Percentiles rank a stretch among this genome's conserved stretches.
These are phyloP conservation scores for Arion vulgaris DNA, from an alignment of 1,140 invertebrate genomes.

Conservation along the genomic window DNA sequence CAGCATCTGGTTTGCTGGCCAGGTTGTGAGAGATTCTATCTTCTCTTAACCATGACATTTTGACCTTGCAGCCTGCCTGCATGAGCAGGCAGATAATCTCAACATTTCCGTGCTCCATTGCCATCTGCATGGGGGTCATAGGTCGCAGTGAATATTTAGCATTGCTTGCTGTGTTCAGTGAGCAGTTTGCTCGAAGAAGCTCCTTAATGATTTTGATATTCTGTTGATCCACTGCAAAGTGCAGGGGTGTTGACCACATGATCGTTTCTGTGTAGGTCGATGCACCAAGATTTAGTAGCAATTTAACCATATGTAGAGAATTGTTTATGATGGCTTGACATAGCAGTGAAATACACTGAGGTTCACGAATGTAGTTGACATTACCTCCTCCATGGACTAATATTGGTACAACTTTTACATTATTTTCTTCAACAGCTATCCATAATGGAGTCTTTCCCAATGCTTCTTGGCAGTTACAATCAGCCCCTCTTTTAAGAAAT, in stretches of 20 bases:
- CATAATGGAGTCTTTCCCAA: slow-evolving; percentile 47
- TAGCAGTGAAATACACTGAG: slow-evolving; percentile 31
- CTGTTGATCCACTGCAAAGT: slow-evolving; percentile 29
- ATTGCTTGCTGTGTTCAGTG: slow-evolving; percentile 37
- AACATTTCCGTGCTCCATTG: slow-evolving; percentile 27
- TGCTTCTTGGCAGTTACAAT: slow-evolving; percentile 47
- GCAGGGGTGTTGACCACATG: slow-evolving; percentile 40
- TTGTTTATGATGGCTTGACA: slow-evolving; percentile 24
- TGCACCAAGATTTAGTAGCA: slow-evolving; percentile 25
- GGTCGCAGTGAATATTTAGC: slow-evolving; percentile 33
- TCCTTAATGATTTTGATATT: slow-evolving; percentile 33
- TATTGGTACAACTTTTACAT: slow-evolving; percentile 47
- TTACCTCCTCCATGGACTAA: slow-evolving; percentile 45
- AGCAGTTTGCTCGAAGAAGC: slow-evolving; percentile 27
- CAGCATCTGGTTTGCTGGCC: slow-evolving; percentile 16
- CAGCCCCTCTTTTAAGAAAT: slow-evolving; percentile 51
- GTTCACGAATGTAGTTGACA: slow-evolving; percentile 42
- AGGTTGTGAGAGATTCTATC: slow-evolving; percentile 15
- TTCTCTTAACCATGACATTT: slow-evolving; percentile 21
- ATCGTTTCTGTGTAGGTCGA: slow-evolving; percentile 22
- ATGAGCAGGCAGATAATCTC: slow-evolving; percentile 25
- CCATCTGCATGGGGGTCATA: slow-evolving; percentile 29
- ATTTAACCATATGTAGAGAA: slow-evolving; percentile 32
- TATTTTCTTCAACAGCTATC: slow-evolving; percentile 51
- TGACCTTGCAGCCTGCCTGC: slow-evolving; percentile 25